Evolutionary conservation across 2,888 invertebrate species (phyloP), one percentile per base, ranked within the genome.

Genomic region (Rhorus exstirpatorius): DNA sequence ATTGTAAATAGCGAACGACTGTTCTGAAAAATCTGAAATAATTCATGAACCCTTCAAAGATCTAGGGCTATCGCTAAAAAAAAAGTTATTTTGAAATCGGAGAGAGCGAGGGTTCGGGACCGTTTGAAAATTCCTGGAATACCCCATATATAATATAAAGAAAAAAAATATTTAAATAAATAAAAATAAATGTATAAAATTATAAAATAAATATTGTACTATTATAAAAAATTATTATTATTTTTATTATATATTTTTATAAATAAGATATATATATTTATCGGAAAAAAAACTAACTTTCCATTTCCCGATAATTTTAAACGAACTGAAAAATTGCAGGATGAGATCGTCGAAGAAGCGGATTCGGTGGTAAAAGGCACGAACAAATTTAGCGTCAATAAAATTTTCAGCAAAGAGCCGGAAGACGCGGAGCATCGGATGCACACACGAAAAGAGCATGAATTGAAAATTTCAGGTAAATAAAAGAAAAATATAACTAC

Each of bases 391-490:
- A 17, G 46, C 1, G 8, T 68, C 2, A 49, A 60, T 61, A 35
- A 61, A n/a, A 10, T 53, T 6, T 61, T 63, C 1, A 49, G 63
- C 7, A 26, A 78, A 0, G 10, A 8, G 26, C 10, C 26, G 1
- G 58, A 78, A 1, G 31, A 60, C 8, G 19, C 8, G 7, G 74
- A 49, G 1, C 70, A 65, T 44, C 49, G 35, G 14, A 35, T 6
- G 1, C 70, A 71, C 3, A 14, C 2, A 8, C 44, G 35, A 7
- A 68, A 80, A 38, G 31, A 46, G 7, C 24, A 41, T 7, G 79
- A 74, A 49, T 12, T 77, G 1, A 81, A 78, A 70, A 65, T 74
- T 17, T 7, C 68, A 65, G 83, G 74, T 74, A 49, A 38, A n/a
- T 10, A 4, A 53, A 3, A 21, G 19, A 31, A n/a, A 46, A 21